Conservation (phyloP, 2,113 vertebrate genomes). For the Nothobranchius furzeri region DNA sequence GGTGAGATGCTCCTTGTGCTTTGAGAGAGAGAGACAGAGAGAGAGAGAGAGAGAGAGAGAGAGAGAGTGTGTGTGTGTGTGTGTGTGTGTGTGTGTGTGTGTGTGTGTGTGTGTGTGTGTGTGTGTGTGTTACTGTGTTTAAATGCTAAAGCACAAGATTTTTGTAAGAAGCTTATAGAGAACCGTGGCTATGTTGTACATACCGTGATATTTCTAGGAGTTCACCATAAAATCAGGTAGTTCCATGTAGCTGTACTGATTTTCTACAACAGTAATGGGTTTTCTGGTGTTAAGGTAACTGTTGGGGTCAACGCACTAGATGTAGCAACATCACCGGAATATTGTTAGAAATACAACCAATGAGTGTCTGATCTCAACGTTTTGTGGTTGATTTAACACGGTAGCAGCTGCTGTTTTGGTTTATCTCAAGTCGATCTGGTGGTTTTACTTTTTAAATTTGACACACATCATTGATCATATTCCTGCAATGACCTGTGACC, state of each 20-base stretch:
- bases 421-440: not conserved
- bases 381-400: constrained; percentile 24
- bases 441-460: not conserved
- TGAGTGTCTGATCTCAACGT: constrained; percentile 32
- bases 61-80: too few relatives aligned
- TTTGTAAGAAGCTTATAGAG: constrained; percentile 50
- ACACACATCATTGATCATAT: constrained; percentile 16
- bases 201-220: constrained; percentile 52
- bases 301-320: constrained; percentile 61
- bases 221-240: constrained; percentile 68
- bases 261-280: constrained; percentile 56
- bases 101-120: not conserved
- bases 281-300: constrained; percentile 27
- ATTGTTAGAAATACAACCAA: constrained; percentile 11
- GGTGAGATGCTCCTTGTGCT: constrained; percentile 36
- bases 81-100: too few relatives aligned
- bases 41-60: too few relatives aligned
- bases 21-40: not conserved
- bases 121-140: constrained; percentile 27
- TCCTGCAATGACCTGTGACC: constrained; percentile 12
- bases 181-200: constrained; percentile 55
- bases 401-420: constrained; percentile 55
- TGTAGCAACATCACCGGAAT: constrained; percentile 72
- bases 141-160: constrained; percentile 72
- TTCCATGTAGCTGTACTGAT: constrained; percentile 73